Conservation (phyloP, 2,797 vertebrate species). For the Ceyx erithaca region DNA sequence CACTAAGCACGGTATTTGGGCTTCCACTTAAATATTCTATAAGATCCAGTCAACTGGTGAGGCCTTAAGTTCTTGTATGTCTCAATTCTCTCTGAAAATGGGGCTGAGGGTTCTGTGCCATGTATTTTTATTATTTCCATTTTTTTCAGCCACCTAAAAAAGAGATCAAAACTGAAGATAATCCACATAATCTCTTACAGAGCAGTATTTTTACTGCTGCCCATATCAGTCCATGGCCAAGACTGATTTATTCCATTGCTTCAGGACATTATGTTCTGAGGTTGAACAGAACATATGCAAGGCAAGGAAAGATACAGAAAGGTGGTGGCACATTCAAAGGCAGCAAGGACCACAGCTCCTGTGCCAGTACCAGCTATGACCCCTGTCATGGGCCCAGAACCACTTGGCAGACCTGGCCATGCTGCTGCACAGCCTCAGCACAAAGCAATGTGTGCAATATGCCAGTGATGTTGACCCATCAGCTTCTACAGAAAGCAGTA, state of each 20-base stretch:
- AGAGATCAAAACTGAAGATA: neutral
- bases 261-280: neutral
- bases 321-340: neutral
- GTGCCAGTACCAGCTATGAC: accelerated
- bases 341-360: neutral
- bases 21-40: neutral
- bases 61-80: neutral
- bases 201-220: neutral
- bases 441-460: neutral
- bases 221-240: neutral
- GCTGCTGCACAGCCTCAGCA: neutral
- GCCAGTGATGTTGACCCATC: neutral
- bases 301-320: neutral
- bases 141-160: neutral
- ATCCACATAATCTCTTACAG: accelerated
- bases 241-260: neutral
- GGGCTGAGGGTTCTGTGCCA: neutral
- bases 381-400: accelerated
- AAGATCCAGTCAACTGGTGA: neutral
- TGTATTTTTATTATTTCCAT: neutral
- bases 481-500: neutral
- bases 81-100: neutral
- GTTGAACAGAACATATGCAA: neutral
- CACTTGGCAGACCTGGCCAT: neutral
- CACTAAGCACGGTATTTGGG: neutral